phyloP scores from a whole-genome alignment of 2,113 vertebrate species.

The Xyrauchen texanus region DNA sequence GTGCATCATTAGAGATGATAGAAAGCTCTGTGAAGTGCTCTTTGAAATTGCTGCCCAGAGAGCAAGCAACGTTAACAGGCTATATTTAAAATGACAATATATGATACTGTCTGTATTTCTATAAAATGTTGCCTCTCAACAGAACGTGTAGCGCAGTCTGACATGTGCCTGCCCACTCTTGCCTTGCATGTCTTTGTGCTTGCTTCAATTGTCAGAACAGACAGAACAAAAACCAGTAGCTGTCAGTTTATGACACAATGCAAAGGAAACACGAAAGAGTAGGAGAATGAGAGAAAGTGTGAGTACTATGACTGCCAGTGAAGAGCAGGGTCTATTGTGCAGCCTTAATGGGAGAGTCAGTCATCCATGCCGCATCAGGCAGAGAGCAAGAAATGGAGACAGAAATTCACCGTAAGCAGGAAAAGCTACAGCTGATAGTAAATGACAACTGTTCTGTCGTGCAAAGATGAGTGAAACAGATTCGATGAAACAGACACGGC shows the following conservation, averaged over 20 bases:
- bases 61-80: conserved; percentile 13
- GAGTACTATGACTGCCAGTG: conserved; percentile 6
- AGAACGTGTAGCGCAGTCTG: conserved; percentile 39
- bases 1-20: neutral
- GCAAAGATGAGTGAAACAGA: conserved; percentile 6
- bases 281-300: conserved; percentile 22
- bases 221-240: conserved; percentile 49
- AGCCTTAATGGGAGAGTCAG: conserved; percentile 46
- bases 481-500: neutral
- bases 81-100: conserved; percentile 40
- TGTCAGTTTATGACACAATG: conserved; percentile 54
- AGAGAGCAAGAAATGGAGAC: conserved; percentile 7
- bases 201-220: conserved; percentile 56
- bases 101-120: conserved; percentile 36
- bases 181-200: conserved; percentile 43
- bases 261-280: conserved; percentile 45
- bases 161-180: conserved; percentile 43
- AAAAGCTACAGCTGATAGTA: conserved; percentile 38
- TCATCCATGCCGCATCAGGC: conserved; percentile 46
- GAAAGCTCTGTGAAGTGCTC: neutral
- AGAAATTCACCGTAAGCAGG: conserved; percentile 33
- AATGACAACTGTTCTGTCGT: conserved; percentile 7
- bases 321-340: conserved; percentile 34
- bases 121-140: conserved; percentile 38
- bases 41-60: neutral